phyloP scores from a whole-genome alignment of 2,113 vertebrate species.

The Coryphaenoides rupestris region DNA sequence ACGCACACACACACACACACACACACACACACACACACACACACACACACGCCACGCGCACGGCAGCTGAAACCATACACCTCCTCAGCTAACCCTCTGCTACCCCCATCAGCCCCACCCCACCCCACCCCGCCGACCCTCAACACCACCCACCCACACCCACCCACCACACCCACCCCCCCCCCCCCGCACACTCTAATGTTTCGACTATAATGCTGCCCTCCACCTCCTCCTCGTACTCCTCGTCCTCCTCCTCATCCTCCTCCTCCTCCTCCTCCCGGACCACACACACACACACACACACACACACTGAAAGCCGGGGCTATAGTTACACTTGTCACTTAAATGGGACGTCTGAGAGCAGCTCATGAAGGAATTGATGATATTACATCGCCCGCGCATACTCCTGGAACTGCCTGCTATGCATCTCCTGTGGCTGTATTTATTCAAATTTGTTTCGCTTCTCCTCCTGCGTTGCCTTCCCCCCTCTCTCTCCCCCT shows the following conservation, averaged over 20 bases:
- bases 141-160: neutral
- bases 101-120: neutral
- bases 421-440: constrained; percentile 30
- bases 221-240: neutral
- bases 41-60: constrained; percentile 50
- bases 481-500: neutral
- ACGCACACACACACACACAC: constrained; percentile 39
- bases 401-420: constrained; percentile 47
- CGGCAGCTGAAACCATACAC: constrained; percentile 65
- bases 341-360: constrained; percentile 34
- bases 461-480: constrained; percentile 29
- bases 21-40: constrained; percentile 50
- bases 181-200: constrained; percentile 10
- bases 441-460: constrained; percentile 39
- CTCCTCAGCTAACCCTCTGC: constrained; percentile 20
- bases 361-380: constrained; percentile 31
- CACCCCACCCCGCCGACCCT: constrained; percentile 11
- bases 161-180: neutral
- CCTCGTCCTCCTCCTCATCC: constrained; percentile 7
- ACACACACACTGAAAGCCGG: neutral
- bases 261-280: constrained; percentile 9
- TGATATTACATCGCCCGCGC: constrained; percentile 33
- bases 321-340: constrained; percentile 55
- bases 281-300: neutral
- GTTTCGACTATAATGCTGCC: no score